Conservation (phyloP, 2,888 invertebrate genomes). For the Drosophila borealis region DNA sequence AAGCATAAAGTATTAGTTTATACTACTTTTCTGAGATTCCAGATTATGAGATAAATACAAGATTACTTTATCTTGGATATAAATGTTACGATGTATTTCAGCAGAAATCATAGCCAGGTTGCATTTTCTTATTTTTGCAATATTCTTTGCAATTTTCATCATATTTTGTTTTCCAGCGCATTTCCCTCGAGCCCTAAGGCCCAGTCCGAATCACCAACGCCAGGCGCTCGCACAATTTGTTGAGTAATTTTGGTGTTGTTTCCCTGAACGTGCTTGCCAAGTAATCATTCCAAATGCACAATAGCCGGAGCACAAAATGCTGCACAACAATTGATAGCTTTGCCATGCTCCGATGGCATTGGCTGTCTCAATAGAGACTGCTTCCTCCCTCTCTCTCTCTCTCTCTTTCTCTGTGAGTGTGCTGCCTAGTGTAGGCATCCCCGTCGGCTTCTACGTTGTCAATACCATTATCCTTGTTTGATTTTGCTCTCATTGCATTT, state of each 20-base stretch:
- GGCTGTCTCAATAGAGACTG: conserved; percentile 3
- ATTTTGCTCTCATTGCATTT: conserved; percentile 18
- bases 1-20: not conserved
- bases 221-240: conserved; percentile 33
- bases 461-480: conserved; percentile 28
- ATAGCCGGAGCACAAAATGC: conserved; percentile 41
- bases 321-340: conserved; percentile 58
- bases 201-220: conserved; percentile 11
- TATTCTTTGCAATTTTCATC: conserved; percentile 50
- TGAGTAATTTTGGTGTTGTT: conserved; percentile 60
- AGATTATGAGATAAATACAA: conserved; percentile 7
- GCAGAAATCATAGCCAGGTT: not conserved
- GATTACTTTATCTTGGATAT: not conserved
- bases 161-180: conserved; percentile 27
- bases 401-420: not conserved
- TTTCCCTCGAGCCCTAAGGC: conserved; percentile 37
- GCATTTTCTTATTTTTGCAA: conserved; percentile 27
- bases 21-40: not conserved
- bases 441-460: conserved; percentile 2
- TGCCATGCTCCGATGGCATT: conserved; percentile 36
- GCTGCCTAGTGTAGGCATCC: conserved; percentile 6
- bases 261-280: conserved; percentile 19
- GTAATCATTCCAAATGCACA: conserved; percentile 73
- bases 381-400: not conserved
- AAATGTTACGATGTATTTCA: conserved; percentile 11